phyloP scores from a whole-genome alignment of 2,888 invertebrate species.

The Volucella inflata region DNA sequence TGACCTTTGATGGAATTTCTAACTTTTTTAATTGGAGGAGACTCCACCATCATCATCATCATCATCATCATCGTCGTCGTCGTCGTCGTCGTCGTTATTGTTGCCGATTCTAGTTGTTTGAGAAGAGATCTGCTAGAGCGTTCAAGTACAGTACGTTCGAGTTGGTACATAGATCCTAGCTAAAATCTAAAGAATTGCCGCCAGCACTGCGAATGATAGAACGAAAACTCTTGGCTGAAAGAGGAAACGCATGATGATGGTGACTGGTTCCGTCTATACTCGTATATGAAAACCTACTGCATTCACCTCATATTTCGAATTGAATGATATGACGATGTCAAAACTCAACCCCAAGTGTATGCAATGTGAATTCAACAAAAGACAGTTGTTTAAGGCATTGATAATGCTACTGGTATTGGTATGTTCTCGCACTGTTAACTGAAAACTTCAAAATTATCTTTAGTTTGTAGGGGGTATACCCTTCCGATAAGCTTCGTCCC shows the following conservation, averaged over 20 bases:
- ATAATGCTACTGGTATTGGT: slow-evolving; percentile 37
- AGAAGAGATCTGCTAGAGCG: slow-evolving; percentile 2
- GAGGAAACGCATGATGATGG: slow-evolving; percentile 67
- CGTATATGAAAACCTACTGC: slow-evolving; percentile 9
- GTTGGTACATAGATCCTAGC: slow-evolving; percentile 50
- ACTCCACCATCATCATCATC: slow-evolving; percentile 45
- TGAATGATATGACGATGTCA: slow-evolving; percentile 71
- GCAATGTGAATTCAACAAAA: slow-evolving; percentile 72
- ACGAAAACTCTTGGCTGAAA: slow-evolving; percentile 73
- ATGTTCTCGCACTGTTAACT: background rate
- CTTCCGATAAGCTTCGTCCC: slow-evolving; percentile 65
- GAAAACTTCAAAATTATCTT: slow-evolving; percentile 65
- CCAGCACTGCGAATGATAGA: slow-evolving; percentile 71
- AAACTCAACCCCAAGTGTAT: slow-evolving; percentile 49
- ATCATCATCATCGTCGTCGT: background rate
- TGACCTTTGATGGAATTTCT: slow-evolving; percentile 75
- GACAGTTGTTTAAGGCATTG: slow-evolving; percentile 61
- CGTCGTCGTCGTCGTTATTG: background rate
- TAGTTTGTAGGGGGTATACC: slow-evolving; percentile 48
- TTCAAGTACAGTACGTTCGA: slow-evolving; percentile 45
- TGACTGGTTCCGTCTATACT: slow-evolving; percentile 17
- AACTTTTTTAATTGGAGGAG: slow-evolving; percentile 74
- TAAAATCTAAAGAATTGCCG: slow-evolving; percentile 69
- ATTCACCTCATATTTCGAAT: slow-evolving; percentile 56
- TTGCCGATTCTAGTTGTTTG: background rate